Evolutionary conservation across 2,888 invertebrate species (phyloP).

Genomic region (Pammene fasciana): DNA sequence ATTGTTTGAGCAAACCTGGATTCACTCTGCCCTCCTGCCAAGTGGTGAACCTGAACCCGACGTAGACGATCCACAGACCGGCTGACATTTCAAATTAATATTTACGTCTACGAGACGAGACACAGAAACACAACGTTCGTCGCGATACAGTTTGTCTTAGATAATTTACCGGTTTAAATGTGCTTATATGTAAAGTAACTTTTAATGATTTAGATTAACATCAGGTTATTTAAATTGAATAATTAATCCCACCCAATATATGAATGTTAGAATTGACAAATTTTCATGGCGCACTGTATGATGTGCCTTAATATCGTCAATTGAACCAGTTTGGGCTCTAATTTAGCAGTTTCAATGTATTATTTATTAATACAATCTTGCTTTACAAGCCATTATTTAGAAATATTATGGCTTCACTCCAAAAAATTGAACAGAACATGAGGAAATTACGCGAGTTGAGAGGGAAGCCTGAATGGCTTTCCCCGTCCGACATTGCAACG

Average conservation of each 20-base stretch:
- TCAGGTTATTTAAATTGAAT: no score
- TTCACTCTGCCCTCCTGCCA: neutral
- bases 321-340: no score
- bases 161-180: neutral
- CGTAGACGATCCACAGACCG: constrained; percentile 4
- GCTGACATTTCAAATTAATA: constrained; percentile 18
- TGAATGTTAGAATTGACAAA: no score
- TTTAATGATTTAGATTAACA: no score
- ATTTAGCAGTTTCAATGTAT: neutral
- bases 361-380: neutral
- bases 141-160: neutral
- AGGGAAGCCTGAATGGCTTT: constrained; percentile 14
- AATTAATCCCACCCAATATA: no score
- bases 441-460: constrained; percentile 17
- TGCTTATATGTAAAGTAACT: no score
- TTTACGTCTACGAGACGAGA: neutral
- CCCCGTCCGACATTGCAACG: constrained; percentile 13
- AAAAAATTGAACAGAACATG: constrained; percentile 10
- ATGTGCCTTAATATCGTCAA: no score
- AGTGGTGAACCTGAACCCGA: neutral
- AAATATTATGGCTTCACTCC: constrained; percentile 9
- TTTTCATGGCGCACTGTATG: no score
- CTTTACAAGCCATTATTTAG: neutral
- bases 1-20: neutral
- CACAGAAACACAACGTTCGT: neutral